Evolutionary conservation across 2,888 invertebrate genomes (phyloP).

Genomic region (Drosophila kuntzei): DNA sequence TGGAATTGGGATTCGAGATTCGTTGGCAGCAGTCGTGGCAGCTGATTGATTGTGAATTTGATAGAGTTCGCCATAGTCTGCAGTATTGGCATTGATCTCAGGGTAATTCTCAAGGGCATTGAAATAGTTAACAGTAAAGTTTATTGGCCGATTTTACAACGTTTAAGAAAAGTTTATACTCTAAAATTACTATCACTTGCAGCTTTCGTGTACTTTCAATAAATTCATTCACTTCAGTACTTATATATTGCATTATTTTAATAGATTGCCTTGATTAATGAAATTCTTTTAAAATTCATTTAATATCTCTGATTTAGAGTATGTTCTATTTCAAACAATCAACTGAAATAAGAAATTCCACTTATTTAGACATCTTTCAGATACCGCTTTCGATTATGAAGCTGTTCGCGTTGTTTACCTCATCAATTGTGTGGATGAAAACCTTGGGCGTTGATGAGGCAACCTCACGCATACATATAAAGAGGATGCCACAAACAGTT

Average conservation of each 20-base stretch:
- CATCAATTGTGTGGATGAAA: slow-evolving; percentile 7
- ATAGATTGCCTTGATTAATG: no score
- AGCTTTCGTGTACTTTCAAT: no score
- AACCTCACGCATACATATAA: background rate
- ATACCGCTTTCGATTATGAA: background rate
- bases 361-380: background rate
- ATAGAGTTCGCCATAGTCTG: slow-evolving; percentile 16
- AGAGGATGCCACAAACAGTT: slow-evolving; percentile 1
- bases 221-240: no score
- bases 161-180: no score
- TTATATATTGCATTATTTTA: no score
- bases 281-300: no score
- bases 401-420: slow-evolving; percentile 7
- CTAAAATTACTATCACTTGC: no score
- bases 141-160: no score
- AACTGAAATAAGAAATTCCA: background rate
- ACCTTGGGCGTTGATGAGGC: background rate
- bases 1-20: slow-evolving; percentile 15
- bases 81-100: background rate
- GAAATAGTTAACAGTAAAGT: background rate
- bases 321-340: background rate
- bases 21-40: slow-evolving; percentile 12
- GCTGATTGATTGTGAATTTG: slow-evolving; percentile 48
- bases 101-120: background rate
- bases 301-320: background rate